phyloP scores from a whole-genome alignment of 1,140 invertebrate species.

The Lamellibrachia luymesi region DNA sequence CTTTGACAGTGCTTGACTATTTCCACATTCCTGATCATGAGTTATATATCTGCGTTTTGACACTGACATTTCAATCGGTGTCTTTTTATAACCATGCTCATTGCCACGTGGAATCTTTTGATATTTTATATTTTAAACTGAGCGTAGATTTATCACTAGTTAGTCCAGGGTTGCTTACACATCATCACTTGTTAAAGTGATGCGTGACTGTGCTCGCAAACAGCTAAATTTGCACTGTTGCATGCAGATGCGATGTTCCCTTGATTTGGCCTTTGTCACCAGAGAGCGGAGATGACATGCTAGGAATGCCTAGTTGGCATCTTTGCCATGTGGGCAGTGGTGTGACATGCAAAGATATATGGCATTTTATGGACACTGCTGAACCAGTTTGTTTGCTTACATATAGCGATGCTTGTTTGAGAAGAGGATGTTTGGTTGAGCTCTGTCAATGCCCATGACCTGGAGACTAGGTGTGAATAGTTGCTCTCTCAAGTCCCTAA shows the following conservation, averaged over 20 bases:
- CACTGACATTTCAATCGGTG: background rate
- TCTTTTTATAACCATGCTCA: background rate
- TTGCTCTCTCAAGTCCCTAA: background rate
- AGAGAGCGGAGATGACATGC: background rate
- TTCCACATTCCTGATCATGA: background rate
- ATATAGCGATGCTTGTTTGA: background rate
- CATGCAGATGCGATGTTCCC: background rate
- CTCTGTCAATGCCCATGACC: too few species aligned
- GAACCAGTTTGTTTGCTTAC: background rate
- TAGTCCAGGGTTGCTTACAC: background rate
- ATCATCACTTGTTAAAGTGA: background rate
- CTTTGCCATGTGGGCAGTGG: background rate
- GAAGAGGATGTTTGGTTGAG: too few species aligned
- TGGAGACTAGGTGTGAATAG: background rate
- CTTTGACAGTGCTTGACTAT: background rate
- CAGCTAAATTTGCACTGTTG: background rate
- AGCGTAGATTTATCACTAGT: background rate
- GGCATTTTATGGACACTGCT: background rate
- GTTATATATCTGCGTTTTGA: background rate
- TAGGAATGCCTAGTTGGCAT: background rate
- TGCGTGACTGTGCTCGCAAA: background rate
- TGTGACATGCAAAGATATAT: background rate
- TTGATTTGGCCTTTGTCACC: background rate
- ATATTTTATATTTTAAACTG: background rate
- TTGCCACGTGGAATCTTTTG: background rate